Evolutionary conservation across 92 coral and sea anemone genomes (phyloP).

Genomic region (Heliopora coerulea): DNA sequence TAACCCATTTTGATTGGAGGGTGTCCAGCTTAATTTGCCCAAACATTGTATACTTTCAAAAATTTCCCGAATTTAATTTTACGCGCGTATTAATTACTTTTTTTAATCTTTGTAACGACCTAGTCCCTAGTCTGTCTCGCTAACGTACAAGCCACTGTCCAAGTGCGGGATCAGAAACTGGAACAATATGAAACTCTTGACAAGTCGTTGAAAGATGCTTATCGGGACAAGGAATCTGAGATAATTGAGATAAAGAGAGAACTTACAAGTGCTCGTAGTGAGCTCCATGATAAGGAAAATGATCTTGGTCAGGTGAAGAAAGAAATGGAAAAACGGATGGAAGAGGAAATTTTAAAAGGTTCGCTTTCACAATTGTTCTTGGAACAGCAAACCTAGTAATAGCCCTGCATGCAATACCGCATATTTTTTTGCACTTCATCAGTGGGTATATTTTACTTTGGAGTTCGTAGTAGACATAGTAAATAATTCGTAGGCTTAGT

Average conservation of each 20-base stretch:
- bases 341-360: conserved; percentile 14
- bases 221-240: conserved; percentile 14
- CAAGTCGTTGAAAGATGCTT: conserved; percentile 15
- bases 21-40: no score
- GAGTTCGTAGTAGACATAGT: no score
- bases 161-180: conserved; percentile 28
- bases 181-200: conserved; percentile 11
- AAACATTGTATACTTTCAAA: no score
- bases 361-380: not conserved
- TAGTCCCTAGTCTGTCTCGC: conserved; percentile 17
- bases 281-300: not conserved
- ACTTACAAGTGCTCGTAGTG: not conserved
- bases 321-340: not conserved
- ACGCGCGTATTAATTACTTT: no score
- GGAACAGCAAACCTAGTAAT: no score
- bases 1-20: no score
- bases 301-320: not conserved
- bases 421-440: no score
- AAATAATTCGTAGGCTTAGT: no score
- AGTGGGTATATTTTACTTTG: no score
- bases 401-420: no score
- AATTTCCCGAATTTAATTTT: no score
- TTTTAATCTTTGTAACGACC: no score
- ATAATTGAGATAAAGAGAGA: conserved; percentile 1
- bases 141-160: conserved; percentile 25